These are phyloP conservation scores for Forbesichthys papilliferus DNA, from an alignment of 2,113 vertebrate species.

Conservation along the genomic window DNA sequence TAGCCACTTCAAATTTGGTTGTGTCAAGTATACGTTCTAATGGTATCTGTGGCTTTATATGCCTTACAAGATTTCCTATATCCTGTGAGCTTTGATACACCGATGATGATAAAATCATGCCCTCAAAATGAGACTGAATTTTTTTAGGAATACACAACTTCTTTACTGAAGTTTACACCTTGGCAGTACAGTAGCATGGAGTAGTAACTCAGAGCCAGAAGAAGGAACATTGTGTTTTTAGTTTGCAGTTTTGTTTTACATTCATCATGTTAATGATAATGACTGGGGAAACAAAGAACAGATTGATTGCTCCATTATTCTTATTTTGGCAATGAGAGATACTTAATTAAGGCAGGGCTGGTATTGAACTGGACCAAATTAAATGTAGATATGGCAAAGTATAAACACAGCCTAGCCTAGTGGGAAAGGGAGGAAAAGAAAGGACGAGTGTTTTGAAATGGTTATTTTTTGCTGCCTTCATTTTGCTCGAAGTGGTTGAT, in stretches of 20 bases:
- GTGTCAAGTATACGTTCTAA: too few species aligned
- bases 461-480: constrained; percentile 2
- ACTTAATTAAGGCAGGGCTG: background rate
- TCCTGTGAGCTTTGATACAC: too few species aligned
- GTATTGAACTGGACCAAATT: constrained; percentile 22
- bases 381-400: constrained; percentile 5
- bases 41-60: too few species aligned
- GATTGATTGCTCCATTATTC: constrained; percentile 8
- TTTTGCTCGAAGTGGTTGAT: background rate
- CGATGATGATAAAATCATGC: too few species aligned
- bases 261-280: constrained; percentile 55
- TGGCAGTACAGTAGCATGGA: constrained; percentile 15
- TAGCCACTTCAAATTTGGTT: too few species aligned
- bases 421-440: background rate
- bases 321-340: constrained; percentile 27
- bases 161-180: too few species aligned
- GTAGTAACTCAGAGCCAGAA: constrained; percentile 34
- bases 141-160: too few species aligned
- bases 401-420: background rate
- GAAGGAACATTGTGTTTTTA: constrained; percentile 30
- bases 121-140: too few species aligned
- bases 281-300: constrained; percentile 15
- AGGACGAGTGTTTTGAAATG: background rate
- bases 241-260: constrained; percentile 22
- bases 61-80: too few species aligned